Conservation (phyloP, 2,113 vertebrate genomes). For the Pungitius pungitius region DNA sequence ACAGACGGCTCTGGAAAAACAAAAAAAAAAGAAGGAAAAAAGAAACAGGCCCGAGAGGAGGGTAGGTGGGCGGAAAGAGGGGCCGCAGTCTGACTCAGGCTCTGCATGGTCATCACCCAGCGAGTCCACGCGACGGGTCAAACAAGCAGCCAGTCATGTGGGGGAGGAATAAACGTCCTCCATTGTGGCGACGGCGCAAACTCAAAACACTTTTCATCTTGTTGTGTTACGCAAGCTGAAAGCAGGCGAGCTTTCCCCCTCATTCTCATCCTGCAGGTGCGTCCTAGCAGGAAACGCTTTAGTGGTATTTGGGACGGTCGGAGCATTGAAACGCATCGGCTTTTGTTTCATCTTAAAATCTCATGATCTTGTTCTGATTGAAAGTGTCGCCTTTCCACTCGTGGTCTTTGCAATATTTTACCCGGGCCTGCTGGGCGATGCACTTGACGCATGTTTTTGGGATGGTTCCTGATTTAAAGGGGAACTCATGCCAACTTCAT, state of each 20-base stretch:
- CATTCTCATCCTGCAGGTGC: background rate
- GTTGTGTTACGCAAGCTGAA: conserved; percentile 35
- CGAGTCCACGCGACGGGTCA: conserved; percentile 54
- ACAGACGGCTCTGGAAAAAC: too few relatives aligned
- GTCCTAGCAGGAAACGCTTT: conserved; percentile 10
- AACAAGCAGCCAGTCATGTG: conserved; percentile 39
- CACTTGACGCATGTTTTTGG: background rate
- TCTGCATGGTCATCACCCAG: conserved; percentile 23
- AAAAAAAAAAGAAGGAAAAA: background rate
- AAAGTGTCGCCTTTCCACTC: background rate
- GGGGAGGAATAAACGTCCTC: background rate
- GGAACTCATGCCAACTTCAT: background rate
- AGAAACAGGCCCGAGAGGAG: conserved; percentile 5
- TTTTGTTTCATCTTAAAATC: background rate
- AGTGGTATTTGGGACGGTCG: conserved; percentile 2
- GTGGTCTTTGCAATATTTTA: too few relatives aligned
- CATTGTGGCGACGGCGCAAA: conserved; percentile 41
- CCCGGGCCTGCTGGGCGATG: background rate
- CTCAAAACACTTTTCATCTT: conserved; percentile 20
- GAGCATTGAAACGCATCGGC: background rate
- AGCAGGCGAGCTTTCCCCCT: conserved; percentile 14
- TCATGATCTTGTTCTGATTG: background rate
- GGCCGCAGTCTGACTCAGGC: conserved; percentile 37
- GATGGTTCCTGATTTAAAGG: conserved; percentile 2
- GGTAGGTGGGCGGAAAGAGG: conserved; percentile 20